phyloP scores from a whole-genome alignment of 2,797 vertebrate genomes.

The Phataginus tetradactyla region DNA sequence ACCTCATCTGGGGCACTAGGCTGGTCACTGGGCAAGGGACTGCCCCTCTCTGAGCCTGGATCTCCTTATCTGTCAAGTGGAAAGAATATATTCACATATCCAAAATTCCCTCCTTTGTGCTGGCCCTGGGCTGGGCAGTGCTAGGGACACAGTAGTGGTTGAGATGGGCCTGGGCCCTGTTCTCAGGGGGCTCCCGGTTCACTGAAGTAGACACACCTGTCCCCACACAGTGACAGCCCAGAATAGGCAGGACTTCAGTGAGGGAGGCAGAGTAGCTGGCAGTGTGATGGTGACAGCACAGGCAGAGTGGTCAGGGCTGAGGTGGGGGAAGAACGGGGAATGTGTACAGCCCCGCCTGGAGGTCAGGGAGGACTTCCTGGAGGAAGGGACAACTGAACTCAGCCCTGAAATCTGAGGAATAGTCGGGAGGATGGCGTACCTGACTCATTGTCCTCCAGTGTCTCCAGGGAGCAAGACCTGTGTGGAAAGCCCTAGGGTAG shows the following conservation, averaged over 20 bases:
- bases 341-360: not conserved
- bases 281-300: not conserved
- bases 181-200: not conserved
- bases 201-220: not conserved
- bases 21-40: not conserved
- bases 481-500: not conserved
- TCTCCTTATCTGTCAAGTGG: not conserved
- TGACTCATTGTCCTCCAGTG: not conserved
- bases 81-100: not conserved
- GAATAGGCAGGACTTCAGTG: not conserved
- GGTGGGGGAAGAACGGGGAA: not conserved
- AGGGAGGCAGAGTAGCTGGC: not conserved
- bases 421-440: not conserved
- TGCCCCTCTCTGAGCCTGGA: not conserved
- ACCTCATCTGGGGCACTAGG: not conserved
- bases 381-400: not conserved
- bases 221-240: not conserved
- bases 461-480: not conserved
- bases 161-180: too few species aligned
- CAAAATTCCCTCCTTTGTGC: not conserved
- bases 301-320: not conserved
- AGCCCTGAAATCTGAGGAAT: not conserved
- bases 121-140: not conserved
- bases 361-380: conserved; percentile 26
- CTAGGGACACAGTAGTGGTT: not conserved